phyloP scores from a whole-genome alignment of 2,113 vertebrate genomes.

The Sinosuthora webbiana region DNA sequence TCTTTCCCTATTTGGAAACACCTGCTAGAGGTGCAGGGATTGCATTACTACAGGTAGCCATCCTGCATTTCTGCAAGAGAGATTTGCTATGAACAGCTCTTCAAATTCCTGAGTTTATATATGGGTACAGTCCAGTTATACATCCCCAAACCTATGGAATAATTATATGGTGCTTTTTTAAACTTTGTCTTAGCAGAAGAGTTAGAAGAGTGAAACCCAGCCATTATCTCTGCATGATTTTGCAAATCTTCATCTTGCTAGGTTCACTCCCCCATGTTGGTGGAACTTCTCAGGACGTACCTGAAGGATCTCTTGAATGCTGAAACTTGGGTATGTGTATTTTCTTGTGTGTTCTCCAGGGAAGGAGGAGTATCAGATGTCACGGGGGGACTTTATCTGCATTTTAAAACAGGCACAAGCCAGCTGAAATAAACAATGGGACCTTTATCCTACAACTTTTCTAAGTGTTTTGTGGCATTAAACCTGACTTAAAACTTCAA shows the following conservation, averaged over 20 bases:
- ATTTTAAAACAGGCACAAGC: not conserved
- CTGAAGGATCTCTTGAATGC: not conserved
- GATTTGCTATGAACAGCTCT: not conserved
- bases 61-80: not conserved
- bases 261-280: not conserved
- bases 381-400: not conserved
- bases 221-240: not conserved
- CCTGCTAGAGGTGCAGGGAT: too few relatives aligned
- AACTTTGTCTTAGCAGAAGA: not conserved
- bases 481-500: not conserved
- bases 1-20: too few relatives aligned
- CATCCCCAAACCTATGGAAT: not conserved
- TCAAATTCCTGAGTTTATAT: not conserved
- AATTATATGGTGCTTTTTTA: not conserved
- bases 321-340: not conserved
- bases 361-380: not conserved
- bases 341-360: not conserved
- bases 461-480: not conserved
- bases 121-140: not conserved
- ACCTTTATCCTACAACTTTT: not conserved
- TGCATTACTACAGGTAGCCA: not conserved
- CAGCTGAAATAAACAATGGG: not conserved
- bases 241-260: not conserved
- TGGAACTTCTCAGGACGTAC: not conserved
- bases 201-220: not conserved